Conservation (phyloP, 2,888 invertebrate species). For the Trichopria drosophilae region DNA sequence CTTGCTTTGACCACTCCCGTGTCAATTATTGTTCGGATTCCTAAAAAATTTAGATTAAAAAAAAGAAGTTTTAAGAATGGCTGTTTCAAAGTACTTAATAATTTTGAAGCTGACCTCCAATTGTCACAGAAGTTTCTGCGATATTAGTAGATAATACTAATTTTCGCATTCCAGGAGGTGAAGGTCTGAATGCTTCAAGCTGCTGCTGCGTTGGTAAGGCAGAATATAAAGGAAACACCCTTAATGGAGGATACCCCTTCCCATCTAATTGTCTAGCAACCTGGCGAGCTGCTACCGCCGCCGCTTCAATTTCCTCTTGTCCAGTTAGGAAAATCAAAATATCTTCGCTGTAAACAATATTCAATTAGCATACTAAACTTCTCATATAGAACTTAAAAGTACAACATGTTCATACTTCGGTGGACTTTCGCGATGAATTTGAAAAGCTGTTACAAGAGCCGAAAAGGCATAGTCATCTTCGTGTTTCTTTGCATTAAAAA, state of each 20-base stretch:
- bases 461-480: conserved; percentile 85
- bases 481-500: conserved; percentile 71
- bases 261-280: conserved; percentile 69
- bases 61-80: not conserved
- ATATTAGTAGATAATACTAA: conserved; percentile 95
- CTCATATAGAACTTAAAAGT: conserved; percentile 3
- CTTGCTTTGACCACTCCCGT: conserved; percentile 89
- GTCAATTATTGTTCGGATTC: conserved; percentile 89
- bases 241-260: conserved; percentile 67
- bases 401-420: conserved; percentile 66
- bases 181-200: conserved; percentile 79
- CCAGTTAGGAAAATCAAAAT: conserved; percentile 93
- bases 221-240: conserved; percentile 88
- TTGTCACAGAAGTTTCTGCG: conserved; percentile 97
- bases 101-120: conserved; percentile 64
- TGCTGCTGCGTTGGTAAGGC: conserved; percentile 85
- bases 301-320: conserved; percentile 94
- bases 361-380: conserved; percentile 3
- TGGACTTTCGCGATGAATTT: conserved; percentile 82
- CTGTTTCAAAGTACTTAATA: not conserved
- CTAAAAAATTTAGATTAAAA: conserved; percentile 48
- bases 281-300: conserved; percentile 73
- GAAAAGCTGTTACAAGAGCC: conserved; percentile 83
- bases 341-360: conserved; percentile 71
- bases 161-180: conserved; percentile 78